Percentiles rank a stretch among this genome's conserved stretches.
Conservation (phyloP, 2,888 invertebrate genomes). For the Exephanes ischioxanthus region DNA sequence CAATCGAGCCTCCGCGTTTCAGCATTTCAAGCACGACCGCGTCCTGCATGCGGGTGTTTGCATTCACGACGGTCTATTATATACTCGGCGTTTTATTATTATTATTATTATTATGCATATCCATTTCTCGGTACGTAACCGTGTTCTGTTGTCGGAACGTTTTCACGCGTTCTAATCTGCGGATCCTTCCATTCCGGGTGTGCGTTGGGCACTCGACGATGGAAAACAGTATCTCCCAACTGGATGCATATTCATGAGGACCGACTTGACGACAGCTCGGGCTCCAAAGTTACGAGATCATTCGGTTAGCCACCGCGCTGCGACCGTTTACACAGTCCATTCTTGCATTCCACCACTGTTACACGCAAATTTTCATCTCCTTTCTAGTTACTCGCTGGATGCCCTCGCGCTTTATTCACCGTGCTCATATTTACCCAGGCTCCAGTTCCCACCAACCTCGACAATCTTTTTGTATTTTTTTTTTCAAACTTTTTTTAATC, state of each 20-base stretch:
- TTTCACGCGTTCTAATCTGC: slow-evolving; percentile 19
- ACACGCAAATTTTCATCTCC: slow-evolving; percentile 14
- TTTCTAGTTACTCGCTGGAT: background rate
- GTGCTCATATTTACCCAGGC: background rate
- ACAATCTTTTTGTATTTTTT: background rate
- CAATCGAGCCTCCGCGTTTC: background rate
- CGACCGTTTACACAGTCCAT: slow-evolving; percentile 24
- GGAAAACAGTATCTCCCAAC: slow-evolving; percentile 27
- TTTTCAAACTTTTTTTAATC: too few species aligned
- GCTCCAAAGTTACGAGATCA: slow-evolving; percentile 55
- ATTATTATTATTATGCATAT: slow-evolving; percentile 17
- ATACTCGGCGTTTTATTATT: background rate
- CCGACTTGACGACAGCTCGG: slow-evolving; percentile 42
- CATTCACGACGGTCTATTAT: background rate
- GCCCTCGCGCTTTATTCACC: background rate
- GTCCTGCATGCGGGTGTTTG: background rate
- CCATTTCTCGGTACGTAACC: background rate
- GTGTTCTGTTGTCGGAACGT: background rate
- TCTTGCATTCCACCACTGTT: slow-evolving; percentile 4
- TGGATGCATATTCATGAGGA: slow-evolving; percentile 59
- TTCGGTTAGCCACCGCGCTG: slow-evolving; percentile 27
- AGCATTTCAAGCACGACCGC: background rate
- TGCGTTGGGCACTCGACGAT: background rate
- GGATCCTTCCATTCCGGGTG: background rate
- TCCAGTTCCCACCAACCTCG: background rate